phyloP scores from a whole-genome alignment of 1,140 invertebrate species.

The Anoplolepis gracilipes region DNA sequence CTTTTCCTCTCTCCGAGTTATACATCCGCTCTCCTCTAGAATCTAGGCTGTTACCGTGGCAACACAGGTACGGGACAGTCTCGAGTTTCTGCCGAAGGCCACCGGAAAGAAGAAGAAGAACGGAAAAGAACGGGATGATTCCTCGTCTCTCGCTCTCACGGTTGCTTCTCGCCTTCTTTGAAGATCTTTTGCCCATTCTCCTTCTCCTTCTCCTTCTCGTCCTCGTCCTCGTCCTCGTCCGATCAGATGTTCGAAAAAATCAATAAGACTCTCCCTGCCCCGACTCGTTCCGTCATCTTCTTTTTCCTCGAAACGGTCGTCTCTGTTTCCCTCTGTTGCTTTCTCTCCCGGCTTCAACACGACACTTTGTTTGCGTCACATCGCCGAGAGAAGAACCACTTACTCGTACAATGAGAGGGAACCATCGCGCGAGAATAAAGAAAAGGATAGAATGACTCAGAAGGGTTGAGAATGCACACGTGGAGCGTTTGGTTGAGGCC shows the following conservation, averaged over 20 bases:
- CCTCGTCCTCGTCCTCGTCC: constrained; percentile 5
- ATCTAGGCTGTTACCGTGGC: constrained; percentile 78
- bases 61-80: constrained; percentile 68
- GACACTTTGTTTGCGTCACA: constrained; percentile 50
- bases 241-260: constrained; percentile 73
- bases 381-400: neutral
- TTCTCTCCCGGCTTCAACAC: constrained; percentile 23
- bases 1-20: constrained; percentile 5
- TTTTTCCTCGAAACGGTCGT: neutral
- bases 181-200: constrained; percentile 1
- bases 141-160: neutral
- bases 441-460: constrained; percentile 22
- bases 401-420: constrained; percentile 34
- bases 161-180: neutral
- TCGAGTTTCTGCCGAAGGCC: constrained; percentile 47
- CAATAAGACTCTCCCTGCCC: constrained; percentile 68
- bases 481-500: constrained; percentile 30
- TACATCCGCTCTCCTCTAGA: constrained; percentile 58
- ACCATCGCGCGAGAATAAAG: neutral
- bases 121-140: neutral
- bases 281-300: constrained; percentile 1
- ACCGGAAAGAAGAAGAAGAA: constrained; percentile 22
- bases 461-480: constrained; percentile 54
- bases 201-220: neutral
- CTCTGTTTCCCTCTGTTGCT: neutral